These are phyloP conservation scores for Leptopilina boulardi DNA, from an alignment of 1,140 invertebrate genomes.

Conservation along the genomic window DNA sequence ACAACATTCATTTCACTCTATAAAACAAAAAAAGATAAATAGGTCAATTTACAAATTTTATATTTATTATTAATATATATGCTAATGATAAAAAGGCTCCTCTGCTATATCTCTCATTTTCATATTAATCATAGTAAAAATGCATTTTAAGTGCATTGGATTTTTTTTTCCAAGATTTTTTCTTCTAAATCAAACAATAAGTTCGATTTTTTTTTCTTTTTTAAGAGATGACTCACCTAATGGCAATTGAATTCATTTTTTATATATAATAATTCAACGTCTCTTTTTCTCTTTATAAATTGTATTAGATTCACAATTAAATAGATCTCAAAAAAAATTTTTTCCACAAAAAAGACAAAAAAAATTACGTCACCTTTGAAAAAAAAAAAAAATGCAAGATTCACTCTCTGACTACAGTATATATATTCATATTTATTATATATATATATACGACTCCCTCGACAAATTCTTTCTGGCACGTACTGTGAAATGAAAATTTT, in stretches of 20 bases:
- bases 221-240: not conserved
- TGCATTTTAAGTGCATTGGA: too few species aligned
- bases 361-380: not conserved
- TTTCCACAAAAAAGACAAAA: too few species aligned
- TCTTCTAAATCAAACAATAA: not conserved
- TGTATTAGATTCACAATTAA: not conserved
- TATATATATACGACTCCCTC: not conserved
- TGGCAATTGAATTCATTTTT: not conserved
- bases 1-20: not conserved
- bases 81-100: not conserved
- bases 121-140: slow-evolving; percentile 9
- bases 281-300: not conserved
- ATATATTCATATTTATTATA: not conserved
- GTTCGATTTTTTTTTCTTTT: not conserved
- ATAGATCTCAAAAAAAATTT: too few species aligned
- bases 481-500: slow-evolving; percentile 12
- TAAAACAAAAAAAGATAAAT: not conserved
- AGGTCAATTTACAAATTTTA: slow-evolving; percentile 4
- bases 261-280: slow-evolving; percentile 1
- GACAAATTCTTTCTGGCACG: slow-evolving; percentile 19
- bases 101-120: not conserved
- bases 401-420: not conserved
- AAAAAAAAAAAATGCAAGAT: not conserved
- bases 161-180: too few species aligned
- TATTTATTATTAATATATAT: not conserved